These are phyloP conservation scores for Sclerurus mexicanus DNA, from an alignment of 2,113 vertebrate genomes.

Conservation along the genomic window DNA sequence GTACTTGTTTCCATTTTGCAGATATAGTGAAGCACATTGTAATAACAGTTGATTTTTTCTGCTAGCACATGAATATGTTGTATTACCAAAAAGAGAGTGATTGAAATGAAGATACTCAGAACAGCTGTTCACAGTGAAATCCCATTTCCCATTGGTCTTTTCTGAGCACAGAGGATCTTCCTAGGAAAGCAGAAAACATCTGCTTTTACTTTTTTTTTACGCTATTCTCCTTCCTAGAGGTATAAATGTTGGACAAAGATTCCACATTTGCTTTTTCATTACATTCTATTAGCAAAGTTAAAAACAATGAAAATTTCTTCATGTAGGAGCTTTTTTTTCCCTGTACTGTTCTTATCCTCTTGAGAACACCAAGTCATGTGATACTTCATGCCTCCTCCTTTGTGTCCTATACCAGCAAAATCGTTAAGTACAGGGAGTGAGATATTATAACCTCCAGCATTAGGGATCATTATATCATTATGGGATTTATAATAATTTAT, in stretches of 20 bases:
- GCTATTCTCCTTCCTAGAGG: background rate
- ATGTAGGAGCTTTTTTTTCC: background rate
- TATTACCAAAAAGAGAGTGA: background rate
- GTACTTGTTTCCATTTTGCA: slow-evolving; percentile 9
- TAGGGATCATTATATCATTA: background rate
- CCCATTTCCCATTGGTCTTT: background rate
- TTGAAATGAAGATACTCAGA: background rate
- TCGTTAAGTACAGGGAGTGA: background rate
- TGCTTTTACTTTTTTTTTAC: background rate
- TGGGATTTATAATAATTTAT: no score
- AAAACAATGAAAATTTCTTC: background rate
- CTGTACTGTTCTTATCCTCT: background rate
- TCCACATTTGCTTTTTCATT: background rate
- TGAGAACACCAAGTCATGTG: background rate
- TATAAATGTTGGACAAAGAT: background rate
- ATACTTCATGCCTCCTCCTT: background rate
- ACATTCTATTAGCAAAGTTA: background rate
- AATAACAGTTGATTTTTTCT: background rate
- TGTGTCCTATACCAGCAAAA: background rate
- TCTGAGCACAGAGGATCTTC: background rate
- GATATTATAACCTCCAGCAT: background rate
- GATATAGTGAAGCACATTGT: background rate
- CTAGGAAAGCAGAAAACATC: background rate
- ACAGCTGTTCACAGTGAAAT: slow-evolving; percentile 25
- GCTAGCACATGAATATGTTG: background rate